Percentiles rank a stretch among this genome's conserved stretches.
phyloP scores from a whole-genome alignment of 2,797 vertebrate species.

The Nasua narica region DNA sequence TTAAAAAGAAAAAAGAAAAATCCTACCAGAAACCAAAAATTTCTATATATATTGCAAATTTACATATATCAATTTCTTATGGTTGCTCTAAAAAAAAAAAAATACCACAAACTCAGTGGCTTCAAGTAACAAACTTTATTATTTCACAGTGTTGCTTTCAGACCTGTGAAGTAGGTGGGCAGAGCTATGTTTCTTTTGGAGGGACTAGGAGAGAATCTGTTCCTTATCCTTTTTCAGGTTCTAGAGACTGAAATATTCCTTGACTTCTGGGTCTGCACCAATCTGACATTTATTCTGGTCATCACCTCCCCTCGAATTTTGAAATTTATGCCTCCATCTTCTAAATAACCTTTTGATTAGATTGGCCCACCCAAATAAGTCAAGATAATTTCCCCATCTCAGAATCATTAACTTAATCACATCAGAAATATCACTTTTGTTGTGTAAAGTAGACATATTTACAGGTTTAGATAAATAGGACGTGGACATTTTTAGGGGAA shows the following conservation, averaged over 20 bases:
- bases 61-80: background rate
- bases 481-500: rapidly evolving
- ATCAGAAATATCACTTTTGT: background rate
- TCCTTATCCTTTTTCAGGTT: background rate
- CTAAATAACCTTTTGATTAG: background rate
- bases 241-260: background rate
- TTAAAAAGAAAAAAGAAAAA: background rate
- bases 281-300: background rate
- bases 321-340: background rate
- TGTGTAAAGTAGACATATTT: background rate
- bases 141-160: background rate
- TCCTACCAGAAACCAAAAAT: background rate
- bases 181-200: background rate
- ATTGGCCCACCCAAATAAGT: background rate
- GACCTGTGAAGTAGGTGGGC: background rate
- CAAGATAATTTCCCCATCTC: background rate
- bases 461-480: background rate
- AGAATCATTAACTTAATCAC: background rate
- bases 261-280: background rate
- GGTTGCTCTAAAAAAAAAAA: background rate
- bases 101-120: background rate
- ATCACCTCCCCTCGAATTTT: background rate
- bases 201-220: background rate
- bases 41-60: background rate
- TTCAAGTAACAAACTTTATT: background rate